These are phyloP conservation scores for Parascotia fuliginaria DNA, from an alignment of 2,888 invertebrate species.

Conservation along the genomic window DNA sequence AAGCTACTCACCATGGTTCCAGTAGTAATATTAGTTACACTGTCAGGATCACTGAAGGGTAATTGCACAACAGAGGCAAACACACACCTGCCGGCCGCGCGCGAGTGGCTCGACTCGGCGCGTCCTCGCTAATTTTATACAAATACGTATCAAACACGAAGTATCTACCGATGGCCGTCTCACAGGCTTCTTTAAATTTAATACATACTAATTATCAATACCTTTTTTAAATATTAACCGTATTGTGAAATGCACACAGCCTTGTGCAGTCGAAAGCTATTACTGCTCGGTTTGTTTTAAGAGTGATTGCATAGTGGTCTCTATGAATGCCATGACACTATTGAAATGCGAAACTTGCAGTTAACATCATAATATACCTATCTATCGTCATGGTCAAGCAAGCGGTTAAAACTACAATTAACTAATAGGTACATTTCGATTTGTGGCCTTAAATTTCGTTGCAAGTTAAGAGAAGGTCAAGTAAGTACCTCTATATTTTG, in stretches of 20 bases:
- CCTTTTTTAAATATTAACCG: too few species aligned
- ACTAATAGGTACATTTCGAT: neutral
- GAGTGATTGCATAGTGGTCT: neutral
- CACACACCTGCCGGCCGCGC: conserved; percentile 15
- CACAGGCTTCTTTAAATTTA: conserved; percentile 38
- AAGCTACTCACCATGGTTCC: neutral
- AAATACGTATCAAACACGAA: conserved; percentile 49
- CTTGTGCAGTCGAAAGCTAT: neutral
- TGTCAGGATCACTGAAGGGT: neutral
- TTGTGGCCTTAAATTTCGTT: conserved; percentile 2
- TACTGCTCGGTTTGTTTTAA: neutral
- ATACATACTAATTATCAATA: too few species aligned
- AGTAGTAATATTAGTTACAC: neutral
- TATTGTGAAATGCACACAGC: neutral
- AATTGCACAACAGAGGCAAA: neutral
- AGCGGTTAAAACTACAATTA: neutral
- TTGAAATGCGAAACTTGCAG: neutral
- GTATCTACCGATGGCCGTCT: conserved; percentile 25
- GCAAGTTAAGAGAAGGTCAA: neutral
- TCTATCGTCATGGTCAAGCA: neutral
- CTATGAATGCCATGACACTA: conserved; percentile 1
- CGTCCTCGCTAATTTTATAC: conserved; percentile 54
- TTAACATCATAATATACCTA: neutral
- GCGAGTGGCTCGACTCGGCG: conserved; percentile 48
- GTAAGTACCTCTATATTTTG: neutral